Conservation (phyloP, 2,888 invertebrate genomes). For the Agrochola lychnidis region DNA sequence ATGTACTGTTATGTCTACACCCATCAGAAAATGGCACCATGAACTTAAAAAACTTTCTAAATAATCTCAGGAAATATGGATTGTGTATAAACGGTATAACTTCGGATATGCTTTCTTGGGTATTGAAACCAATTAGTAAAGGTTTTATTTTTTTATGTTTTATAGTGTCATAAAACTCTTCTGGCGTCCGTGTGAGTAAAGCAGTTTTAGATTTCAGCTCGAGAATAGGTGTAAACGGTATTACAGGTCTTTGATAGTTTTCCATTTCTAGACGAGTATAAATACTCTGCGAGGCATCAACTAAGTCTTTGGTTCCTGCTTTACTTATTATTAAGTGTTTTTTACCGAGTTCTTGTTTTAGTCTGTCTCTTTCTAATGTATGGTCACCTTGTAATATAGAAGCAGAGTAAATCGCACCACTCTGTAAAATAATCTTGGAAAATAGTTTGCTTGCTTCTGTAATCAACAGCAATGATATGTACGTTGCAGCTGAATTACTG, state of each 20-base stretch:
- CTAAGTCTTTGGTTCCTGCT: constrained; percentile 76
- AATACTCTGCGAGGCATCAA: constrained; percentile 77
- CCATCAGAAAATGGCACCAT: constrained; percentile 84
- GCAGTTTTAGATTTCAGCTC: constrained; percentile 76
- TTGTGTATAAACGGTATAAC: constrained; percentile 84
- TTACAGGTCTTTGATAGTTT: constrained; percentile 81
- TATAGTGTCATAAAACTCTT: constrained; percentile 66
- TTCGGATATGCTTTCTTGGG: constrained; percentile 88
- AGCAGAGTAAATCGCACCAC: constrained; percentile 83
- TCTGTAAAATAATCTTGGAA: constrained; percentile 86
- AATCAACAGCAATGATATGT: constrained; percentile 79
- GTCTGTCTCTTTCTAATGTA: constrained; percentile 73
- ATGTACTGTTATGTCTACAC: constrained; percentile 77
- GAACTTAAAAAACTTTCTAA: constrained; percentile 80
- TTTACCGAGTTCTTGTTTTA: constrained; percentile 74
- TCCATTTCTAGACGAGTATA: constrained; percentile 79
- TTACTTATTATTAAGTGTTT: constrained; percentile 67
- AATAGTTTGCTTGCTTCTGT: constrained; percentile 81
- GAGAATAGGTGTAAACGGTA: constrained; percentile 83
- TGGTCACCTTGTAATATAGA: constrained; percentile 79
- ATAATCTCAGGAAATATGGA: constrained; percentile 77
- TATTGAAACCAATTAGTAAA: constrained; percentile 88
- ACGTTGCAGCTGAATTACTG: constrained; percentile 83
- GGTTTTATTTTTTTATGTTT: constrained; percentile 73
- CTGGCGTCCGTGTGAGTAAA: constrained; percentile 71